Base-by-base conservation (phyloP, 2,113 vertebrate species). In the Cyanoramphus novaezelandiae region DNA sequence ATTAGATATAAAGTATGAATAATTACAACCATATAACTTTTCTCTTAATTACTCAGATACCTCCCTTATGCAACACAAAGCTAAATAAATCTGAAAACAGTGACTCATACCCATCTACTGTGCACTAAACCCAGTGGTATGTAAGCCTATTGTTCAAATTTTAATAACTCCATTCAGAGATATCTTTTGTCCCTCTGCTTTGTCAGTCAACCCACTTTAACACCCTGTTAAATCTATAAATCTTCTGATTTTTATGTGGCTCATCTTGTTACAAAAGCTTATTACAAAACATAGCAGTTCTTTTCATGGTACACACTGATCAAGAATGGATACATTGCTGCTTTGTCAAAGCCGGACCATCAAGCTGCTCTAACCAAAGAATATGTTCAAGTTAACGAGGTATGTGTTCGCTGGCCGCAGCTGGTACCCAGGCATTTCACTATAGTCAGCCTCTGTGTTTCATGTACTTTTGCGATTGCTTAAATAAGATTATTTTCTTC, bases 161-260 rank as follows among this genome's bases (percentile, higher is more conserved):
- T 81, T 76, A 90, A 65, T 83, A 88, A 95, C 93, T 93, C 88
- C 82, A 49, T 59, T 86, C 68, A 80, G 87, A 82, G 43, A 90
- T 86, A 57, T 86, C 80, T 90, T 97, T 96, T 93, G 92, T 96
- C 93, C 84, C 82, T 71, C 37, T 71, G 72, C 94, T 96, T 96
- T 96, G 88, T 92, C 93, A 92, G 75, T 85, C 95, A 93, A 60
- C 82, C 72, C 74, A 89, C 65, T 90, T 64, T 70, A 86, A 84
- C 93, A 94, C 72, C 77, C 76, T 92, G 43, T 70, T 96, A 94
- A 96, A 80, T 92, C 96, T 91, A 47, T 57, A 94, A 95, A 96
- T 78, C 92, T 82, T 88, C 92, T 89, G 76, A 90, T 88, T 95
- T 92, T 89, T 81, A 70, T 17, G 7, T 43, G 64, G 86, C 79